Evolutionary conservation across 2,113 vertebrate species (phyloP), one percentile per base, ranked within the genome.

Genomic region (Pteronura brasiliensis): DNA sequence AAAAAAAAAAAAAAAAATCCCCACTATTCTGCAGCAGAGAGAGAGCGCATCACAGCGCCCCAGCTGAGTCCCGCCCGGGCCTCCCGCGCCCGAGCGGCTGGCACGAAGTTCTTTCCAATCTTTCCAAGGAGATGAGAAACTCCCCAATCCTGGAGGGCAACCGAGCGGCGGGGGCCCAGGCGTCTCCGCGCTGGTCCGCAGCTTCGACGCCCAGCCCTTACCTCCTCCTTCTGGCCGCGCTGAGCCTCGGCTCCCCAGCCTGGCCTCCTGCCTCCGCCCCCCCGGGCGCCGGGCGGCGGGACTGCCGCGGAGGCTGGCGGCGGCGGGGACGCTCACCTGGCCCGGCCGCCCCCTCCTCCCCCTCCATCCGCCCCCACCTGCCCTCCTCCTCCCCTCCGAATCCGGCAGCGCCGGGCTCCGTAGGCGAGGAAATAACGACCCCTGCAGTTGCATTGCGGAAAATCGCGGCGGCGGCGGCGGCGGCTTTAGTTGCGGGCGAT

Each of bases 361-460:
- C 74, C 96, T 14, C 94, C 39, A 4, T 59, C 87, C 61, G 3
- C 59, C 82, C 88, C 57, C 86, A 39, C 71, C 97, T 55, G 59
- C 83, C 88, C 93, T 65, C 95, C 95, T 72, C 83, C 92, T 55
- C 90, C 72, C 72, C 42, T 39, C 59, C 0, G 55, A 82, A 14
- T 52, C 86, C 27, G 91, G 92, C 76, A 83, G 91, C 93, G 36
- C 42, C 88, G 42, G 89, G 93, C 92, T 97, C 97, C 39, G 93
- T 98, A 98, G 97, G 95, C 97, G 96, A 98, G 98, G 98, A 97
- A 98, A 98, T 96, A 98, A 97, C 98, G 98, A 98, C 98, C 98
- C 98, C 98, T 98, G 98, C 98, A 98, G 98, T 98, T 98, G 92
- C 97, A 98, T 97, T 98, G 98, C 98, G 96, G 98, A 96, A 98